Evolutionary conservation across 1,140 invertebrate species (phyloP), one percentile per base, ranked within the genome.

Genomic region (Sesamia nonagrioides): DNA sequence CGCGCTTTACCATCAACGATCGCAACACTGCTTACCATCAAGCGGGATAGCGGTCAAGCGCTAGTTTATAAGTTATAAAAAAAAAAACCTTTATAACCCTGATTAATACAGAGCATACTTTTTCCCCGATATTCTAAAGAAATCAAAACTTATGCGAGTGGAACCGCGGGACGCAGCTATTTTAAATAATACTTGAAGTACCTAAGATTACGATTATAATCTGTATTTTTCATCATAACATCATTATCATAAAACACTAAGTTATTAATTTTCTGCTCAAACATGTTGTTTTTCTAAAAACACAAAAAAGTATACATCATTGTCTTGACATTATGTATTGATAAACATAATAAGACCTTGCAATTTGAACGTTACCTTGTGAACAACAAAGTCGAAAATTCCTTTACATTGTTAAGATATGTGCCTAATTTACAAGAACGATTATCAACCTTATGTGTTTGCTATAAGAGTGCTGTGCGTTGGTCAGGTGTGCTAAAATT

Each of bases 231-330:
- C 42, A 69, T 4, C 13, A 33, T 69, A 50, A 69, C 33, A 5
- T n/a, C 18, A 68, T 68, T 68, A 68, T 68, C 42, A 68, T 69
- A 66, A 66, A 66, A 66, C 61, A 66, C 21, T 66, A 42, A 50
- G 1, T n/a, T 45, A 42, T 42, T 17, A 37, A 13, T 8, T 42
- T 18, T 17, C 6, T 9, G 13, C 8, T n/a, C 4, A 66, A 58
- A 63, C 60, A 63, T 63, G 60, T 63, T 50, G 13, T 50, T 50
- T 50, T 42, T 63, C 1, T n/a, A 40, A 18, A 63, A 63, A 63
- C 37, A 37, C 60, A 35, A 63, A 42, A 63, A 18, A 63, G 11
- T 18, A 66, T 66, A 37, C 61, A 42, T 66, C 61, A 66, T 2
- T 60, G 56, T 60, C 56, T 33, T n/a, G n/a, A 6, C 11, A 21